Evolutionary conservation across 2,797 vertebrate genomes (phyloP).

Genomic region (Mus minutoides): DNA sequence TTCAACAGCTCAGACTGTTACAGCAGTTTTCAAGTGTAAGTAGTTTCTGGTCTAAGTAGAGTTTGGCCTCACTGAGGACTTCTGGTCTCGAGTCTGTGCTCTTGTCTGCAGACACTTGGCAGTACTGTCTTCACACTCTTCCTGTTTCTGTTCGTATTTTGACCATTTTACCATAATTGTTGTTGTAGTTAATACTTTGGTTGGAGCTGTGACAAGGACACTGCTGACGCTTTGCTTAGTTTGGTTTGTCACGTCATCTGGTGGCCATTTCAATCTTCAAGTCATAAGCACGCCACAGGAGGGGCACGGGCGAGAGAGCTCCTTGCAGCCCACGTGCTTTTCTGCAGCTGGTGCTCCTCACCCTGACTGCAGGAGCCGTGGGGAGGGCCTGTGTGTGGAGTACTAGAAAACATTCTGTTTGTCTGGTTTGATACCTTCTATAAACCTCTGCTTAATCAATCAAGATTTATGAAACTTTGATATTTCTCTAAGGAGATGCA

Average conservation of each 20-base stretch:
- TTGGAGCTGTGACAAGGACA: conserved; percentile 67
- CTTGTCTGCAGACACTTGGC: conserved; percentile 26
- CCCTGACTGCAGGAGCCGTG: not conserved
- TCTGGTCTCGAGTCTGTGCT: conserved; percentile 14
- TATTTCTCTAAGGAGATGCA: not conserved
- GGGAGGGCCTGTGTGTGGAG: not conserved
- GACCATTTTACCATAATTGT: conserved; percentile 65
- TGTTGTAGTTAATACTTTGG: conserved; percentile 56
- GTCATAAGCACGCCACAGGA: conserved; percentile 52
- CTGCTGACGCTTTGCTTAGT: conserved; percentile 67
- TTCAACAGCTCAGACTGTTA: not conserved
- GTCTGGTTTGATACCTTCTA: not conserved
- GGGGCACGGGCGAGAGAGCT: conserved; percentile 46
- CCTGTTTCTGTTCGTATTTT: conserved; percentile 63
- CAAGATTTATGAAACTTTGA: conserved; percentile 26
- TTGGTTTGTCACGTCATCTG: conserved; percentile 63
- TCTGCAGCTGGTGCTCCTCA: conserved; percentile 74
- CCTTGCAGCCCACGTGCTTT: conserved; percentile 73
- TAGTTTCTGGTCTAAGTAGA: conserved; percentile 13
- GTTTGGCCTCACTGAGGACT: not conserved
- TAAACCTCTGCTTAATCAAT: not conserved
- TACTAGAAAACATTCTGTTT: not conserved
- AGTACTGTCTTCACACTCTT: conserved; percentile 55
- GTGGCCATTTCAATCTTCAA: conserved; percentile 62
- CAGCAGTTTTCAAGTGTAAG: conserved; percentile 13